Evolutionary conservation across 2,797 vertebrate genomes (phyloP).

Genomic region (Brachyrhaphis roseni): DNA sequence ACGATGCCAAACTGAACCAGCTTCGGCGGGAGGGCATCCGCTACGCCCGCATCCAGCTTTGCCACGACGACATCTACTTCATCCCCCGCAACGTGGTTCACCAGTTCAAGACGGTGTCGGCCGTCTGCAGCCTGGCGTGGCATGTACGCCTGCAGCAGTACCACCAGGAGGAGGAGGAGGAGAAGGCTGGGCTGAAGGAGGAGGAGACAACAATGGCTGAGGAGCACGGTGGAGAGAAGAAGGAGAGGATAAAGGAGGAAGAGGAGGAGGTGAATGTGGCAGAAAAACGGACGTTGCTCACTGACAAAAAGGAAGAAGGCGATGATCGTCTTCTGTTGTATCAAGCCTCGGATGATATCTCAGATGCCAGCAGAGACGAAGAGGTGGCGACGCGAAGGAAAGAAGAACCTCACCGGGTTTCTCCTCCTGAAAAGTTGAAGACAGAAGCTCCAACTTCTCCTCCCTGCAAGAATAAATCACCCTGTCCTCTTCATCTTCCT

Average conservation of each 20-base stretch:
- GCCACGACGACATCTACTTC: conserved; percentile 97
- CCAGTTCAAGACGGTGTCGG: conserved; percentile 98
- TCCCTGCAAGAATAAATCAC: conserved; percentile 70
- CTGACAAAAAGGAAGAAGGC: conserved; percentile 29
- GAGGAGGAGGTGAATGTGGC: conserved; percentile 16
- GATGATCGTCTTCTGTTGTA: conserved; percentile 2
- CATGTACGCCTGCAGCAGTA: conserved; percentile 92
- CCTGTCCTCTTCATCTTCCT: conserved; percentile 66
- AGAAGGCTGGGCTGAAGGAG: conserved; percentile 13
- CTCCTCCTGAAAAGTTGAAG: conserved; percentile 74
- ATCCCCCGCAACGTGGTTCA: conserved; percentile 98
- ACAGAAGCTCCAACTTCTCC: conserved; percentile 71
- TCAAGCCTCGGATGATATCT: neutral
- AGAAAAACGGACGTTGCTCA: conserved; percentile 37
- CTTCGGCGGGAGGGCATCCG: conserved; percentile 95
- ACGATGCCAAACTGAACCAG: conserved; percentile 98
- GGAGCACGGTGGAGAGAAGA: conserved; percentile 16
- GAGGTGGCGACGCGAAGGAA: conserved; percentile 24
- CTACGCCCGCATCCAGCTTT: conserved; percentile 94
- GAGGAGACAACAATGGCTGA: conserved; percentile 7
- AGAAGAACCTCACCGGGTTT: conserved; percentile 41
- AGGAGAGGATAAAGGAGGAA: conserved; percentile 48
- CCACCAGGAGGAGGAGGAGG: conserved; percentile 73
- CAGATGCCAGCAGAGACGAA: neutral
- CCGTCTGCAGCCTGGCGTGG: conserved; percentile 98